A percentile compares a stretch with the other conserved stretches of the same genome.
phyloP scores from a whole-genome alignment of 2,888 invertebrate species.

The Horisme vitalbata region DNA sequence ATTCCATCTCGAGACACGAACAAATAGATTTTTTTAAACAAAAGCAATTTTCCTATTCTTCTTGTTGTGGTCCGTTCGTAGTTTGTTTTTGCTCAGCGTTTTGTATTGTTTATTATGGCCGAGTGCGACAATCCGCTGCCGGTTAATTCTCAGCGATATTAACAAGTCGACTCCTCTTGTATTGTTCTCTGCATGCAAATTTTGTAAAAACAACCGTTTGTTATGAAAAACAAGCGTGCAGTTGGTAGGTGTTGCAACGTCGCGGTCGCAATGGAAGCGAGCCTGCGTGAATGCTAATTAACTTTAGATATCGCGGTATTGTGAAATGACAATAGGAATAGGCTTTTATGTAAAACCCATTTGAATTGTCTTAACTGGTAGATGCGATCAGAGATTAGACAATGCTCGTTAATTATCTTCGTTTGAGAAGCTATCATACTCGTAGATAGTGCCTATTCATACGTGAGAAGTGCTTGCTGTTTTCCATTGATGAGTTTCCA shows the following conservation, averaged over 20 bases:
- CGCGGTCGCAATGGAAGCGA: conserved; percentile 22
- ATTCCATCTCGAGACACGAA: conserved; percentile 76
- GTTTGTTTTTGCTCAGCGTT: conserved; percentile 79
- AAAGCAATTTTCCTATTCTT: conserved; percentile 83
- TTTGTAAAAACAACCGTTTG: conserved; percentile 73
- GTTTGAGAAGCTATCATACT: conserved; percentile 19
- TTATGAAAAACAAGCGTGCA: conserved; percentile 64
- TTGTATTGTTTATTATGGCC: conserved; percentile 79
- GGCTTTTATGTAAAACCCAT: conserved; percentile 32
- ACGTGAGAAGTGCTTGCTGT: conserved; percentile 22
- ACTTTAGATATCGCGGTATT: conserved; percentile 55
- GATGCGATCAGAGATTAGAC: conserved; percentile 30
- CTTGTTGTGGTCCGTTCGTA: conserved; percentile 76
- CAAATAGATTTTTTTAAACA: conserved; percentile 82
- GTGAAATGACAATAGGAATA: conserved; percentile 47
- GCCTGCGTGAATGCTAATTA: conserved; percentile 64
- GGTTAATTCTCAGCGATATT: conserved; percentile 78
- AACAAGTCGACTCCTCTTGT: conserved; percentile 62
- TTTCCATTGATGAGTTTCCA: conserved; percentile 10
- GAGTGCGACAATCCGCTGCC: conserved; percentile 76
- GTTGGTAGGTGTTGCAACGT: conserved; percentile 51
- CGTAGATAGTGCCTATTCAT: conserved; percentile 5
- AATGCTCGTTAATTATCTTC: conserved; percentile 32
- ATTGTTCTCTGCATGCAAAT: conserved; percentile 75
- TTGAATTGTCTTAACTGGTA: conserved; percentile 26